phyloP scores from a whole-genome alignment of 2,797 vertebrate genomes.

The Diceros bicornis region DNA sequence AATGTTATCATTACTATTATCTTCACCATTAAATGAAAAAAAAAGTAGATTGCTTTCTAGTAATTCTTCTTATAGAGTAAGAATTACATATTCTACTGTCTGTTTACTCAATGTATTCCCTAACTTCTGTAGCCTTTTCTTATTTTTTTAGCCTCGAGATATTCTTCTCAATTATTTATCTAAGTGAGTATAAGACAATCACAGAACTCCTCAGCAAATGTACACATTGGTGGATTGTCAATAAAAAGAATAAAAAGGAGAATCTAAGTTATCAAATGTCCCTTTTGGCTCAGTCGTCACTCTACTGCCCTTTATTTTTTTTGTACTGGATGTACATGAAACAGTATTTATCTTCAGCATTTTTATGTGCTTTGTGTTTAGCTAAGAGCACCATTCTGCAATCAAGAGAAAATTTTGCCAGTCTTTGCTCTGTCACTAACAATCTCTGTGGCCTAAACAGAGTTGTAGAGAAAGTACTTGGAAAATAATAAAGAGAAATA shows the following conservation, averaged over 20 bases:
- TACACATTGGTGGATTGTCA: not conserved
- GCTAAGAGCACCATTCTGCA: not conserved
- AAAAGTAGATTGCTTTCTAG: not conserved
- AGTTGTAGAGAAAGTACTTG: not conserved
- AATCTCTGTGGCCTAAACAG: not conserved
- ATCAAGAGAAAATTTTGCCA: not conserved
- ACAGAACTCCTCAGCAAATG: not conserved
- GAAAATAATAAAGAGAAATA: not conserved
- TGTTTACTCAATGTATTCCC: not conserved
- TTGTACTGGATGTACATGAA: not conserved
- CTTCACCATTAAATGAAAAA: not conserved
- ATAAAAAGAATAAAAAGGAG: not conserved
- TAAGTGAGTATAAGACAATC: not conserved
- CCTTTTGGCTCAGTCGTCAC: not conserved
- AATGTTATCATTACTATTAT: not conserved
- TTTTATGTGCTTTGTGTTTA: not conserved
- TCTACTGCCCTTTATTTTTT: not conserved
- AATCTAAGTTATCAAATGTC: not conserved
- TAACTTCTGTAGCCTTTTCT: not conserved
- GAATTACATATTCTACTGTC: not conserved
- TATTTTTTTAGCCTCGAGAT: not conserved
- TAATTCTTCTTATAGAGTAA: not conserved
- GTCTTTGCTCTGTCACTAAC: not conserved
- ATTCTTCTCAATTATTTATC: not conserved
- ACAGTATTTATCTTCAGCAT: not conserved